A percentile compares a stretch with the other conserved stretches of the same genome.
Evolutionary conservation across 2,888 invertebrate genomes (phyloP).

Genomic region (Pandemis cinnamomeana): DNA sequence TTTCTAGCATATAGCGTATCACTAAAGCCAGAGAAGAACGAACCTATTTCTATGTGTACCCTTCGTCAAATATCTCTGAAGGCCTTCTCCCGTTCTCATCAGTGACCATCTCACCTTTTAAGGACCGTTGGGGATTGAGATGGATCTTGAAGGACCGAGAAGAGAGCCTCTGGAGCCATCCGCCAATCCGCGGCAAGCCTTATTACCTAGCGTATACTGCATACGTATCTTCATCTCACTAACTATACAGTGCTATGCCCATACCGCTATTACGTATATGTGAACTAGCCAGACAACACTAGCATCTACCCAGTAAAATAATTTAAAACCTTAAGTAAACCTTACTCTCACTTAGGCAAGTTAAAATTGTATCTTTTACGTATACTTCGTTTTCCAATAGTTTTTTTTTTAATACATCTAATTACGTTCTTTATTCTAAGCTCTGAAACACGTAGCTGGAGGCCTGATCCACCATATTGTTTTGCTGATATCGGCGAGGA

Average conservation of each 20-base stretch:
- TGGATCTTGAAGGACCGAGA: neutral
- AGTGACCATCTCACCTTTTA: neutral
- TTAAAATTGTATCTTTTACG: constrained; percentile 83
- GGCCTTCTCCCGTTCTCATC: neutral
- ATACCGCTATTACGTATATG: constrained; percentile 41
- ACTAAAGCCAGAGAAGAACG: neutral
- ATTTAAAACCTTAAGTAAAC: constrained; percentile 81
- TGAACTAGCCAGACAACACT: constrained; percentile 78
- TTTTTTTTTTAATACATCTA: constrained; percentile 70
- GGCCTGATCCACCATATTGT: constrained; percentile 17
- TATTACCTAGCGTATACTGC: constrained; percentile 81
- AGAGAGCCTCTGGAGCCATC: neutral
- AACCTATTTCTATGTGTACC: neutral
- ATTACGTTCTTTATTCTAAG: constrained; percentile 76
- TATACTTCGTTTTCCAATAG: constrained; percentile 84
- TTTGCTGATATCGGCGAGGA: constrained; percentile 15
- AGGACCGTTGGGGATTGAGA: neutral
- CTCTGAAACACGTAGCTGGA: constrained; percentile 71
- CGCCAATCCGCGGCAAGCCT: constrained; percentile 38
- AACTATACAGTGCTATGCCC: constrained; percentile 53
- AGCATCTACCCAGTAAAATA: constrained; percentile 82
- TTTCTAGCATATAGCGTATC: neutral
- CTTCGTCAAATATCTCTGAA: neutral
- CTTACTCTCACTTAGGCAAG: constrained; percentile 85
- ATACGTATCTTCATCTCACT: constrained; percentile 78